Evolutionary conservation across 2,888 invertebrate genomes (phyloP).

Genomic region (Conchocele bisecta): DNA sequence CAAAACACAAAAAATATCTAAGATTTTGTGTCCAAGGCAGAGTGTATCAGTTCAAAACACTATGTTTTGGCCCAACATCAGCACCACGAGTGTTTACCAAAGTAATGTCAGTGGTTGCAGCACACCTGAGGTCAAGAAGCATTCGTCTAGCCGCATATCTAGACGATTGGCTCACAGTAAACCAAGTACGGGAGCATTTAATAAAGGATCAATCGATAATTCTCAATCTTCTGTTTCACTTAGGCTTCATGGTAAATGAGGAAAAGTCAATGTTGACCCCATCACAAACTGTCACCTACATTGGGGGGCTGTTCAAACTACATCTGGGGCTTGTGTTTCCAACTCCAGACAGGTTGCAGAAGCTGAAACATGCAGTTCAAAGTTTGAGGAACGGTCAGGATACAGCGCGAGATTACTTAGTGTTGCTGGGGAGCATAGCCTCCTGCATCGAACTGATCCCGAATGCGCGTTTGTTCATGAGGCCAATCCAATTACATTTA

Average conservation of each 20-base stretch:
- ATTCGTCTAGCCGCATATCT: slow-evolving; percentile 37
- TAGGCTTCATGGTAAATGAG: slow-evolving; percentile 47
- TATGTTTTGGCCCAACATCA: slow-evolving; percentile 23
- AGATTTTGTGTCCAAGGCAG: slow-evolving; percentile 8
- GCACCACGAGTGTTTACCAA: slow-evolving; percentile 36
- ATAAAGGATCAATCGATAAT: slow-evolving; percentile 21
- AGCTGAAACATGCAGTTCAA: too few relatives aligned
- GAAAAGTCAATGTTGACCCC: slow-evolving; percentile 31
- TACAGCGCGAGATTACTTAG: slow-evolving; percentile 23
- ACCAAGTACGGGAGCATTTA: slow-evolving; percentile 2
- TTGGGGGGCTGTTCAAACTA: slow-evolving; percentile 18
- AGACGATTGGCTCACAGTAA: slow-evolving; percentile 47
- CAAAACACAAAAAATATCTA: slow-evolving; percentile 21
- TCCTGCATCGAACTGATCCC: slow-evolving; percentile 13
- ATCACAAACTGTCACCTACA: slow-evolving; percentile 29
- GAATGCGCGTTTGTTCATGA: slow-evolving; percentile 7
- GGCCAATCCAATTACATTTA: slow-evolving; percentile 21
- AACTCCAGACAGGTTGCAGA: slow-evolving; percentile 21
- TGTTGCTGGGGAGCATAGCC: slow-evolving; percentile 26
- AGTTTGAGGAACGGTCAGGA: too few relatives aligned
- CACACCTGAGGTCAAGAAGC: slow-evolving; percentile 6
- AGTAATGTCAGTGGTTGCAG: slow-evolving; percentile 35
- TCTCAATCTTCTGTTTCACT: slow-evolving; percentile 20
- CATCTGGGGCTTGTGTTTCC: slow-evolving; percentile 20
- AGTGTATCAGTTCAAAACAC: slow-evolving; percentile 19